Percentiles rank a stretch among this genome's conserved stretches.
Evolutionary conservation across 2,797 vertebrate genomes (phyloP).

Genomic region (Argentina silus): DNA sequence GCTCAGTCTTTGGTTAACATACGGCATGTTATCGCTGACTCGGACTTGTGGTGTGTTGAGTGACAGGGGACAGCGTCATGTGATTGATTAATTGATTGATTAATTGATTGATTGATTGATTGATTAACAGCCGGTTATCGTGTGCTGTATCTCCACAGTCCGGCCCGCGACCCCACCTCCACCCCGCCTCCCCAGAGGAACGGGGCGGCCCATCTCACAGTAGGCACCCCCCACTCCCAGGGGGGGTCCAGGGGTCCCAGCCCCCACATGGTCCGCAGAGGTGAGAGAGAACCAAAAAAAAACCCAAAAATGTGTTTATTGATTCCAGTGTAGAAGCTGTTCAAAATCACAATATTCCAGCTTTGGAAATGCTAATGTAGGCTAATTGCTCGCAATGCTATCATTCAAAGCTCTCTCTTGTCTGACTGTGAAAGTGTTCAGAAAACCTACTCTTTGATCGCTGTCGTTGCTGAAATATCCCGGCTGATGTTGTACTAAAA

Average conservation of each 20-base stretch:
- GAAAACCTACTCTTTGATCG: too few relatives aligned
- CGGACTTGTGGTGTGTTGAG: too few relatives aligned
- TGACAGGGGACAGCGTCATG: not conserved
- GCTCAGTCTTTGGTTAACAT: not conserved
- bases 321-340: not conserved
- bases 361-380: not conserved
- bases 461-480: too few relatives aligned
- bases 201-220: constrained; percentile 74
- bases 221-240: constrained; percentile 68
- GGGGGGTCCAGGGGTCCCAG: constrained; percentile 83
- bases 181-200: constrained; percentile 84
- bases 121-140: constrained; percentile 19
- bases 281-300: constrained; percentile 64
- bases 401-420: too few relatives aligned
- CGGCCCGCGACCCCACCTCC: constrained; percentile 74
- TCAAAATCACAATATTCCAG: not conserved
- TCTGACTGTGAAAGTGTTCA: too few relatives aligned
- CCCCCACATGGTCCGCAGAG: constrained; percentile 88
- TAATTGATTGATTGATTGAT: constrained; percentile 14
- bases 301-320: not conserved
- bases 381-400: too few relatives aligned
- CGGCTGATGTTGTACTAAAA: too few relatives aligned
- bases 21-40: too few relatives aligned
- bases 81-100: not conserved
- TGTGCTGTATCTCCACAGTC: constrained; percentile 62